Evolutionary conservation across 1,140 invertebrate species (phyloP).

Genomic region (Apis mellifera): Amel_HAv3.1 CM009941.2:15966501-15967000

Average conservation of each 20-base stretch:
- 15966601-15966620: background rate
- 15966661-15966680: constrained; percentile 2
- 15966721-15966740: no score
- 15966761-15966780: background rate
- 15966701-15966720: background rate
- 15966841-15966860: constrained; percentile 16
- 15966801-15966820: background rate
- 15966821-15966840: background rate
- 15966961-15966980: constrained; percentile 74
- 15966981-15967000: constrained; percentile 72
- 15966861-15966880: background rate
- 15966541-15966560: no score
- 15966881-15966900: background rate
- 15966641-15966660: background rate
- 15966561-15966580: background rate
- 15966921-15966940: constrained; percentile 46
- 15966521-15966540: background rate
- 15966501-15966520: background rate
- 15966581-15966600: no score
- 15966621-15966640: background rate
- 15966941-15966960: constrained; percentile 76
- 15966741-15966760: background rate
- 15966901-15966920: no score
- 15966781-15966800: constrained; percentile 7
- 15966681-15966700: constrained; percentile 4